Base-by-base conservation (phyloP, 2,113 vertebrate species). In the Synodontis membranacea region DNA sequence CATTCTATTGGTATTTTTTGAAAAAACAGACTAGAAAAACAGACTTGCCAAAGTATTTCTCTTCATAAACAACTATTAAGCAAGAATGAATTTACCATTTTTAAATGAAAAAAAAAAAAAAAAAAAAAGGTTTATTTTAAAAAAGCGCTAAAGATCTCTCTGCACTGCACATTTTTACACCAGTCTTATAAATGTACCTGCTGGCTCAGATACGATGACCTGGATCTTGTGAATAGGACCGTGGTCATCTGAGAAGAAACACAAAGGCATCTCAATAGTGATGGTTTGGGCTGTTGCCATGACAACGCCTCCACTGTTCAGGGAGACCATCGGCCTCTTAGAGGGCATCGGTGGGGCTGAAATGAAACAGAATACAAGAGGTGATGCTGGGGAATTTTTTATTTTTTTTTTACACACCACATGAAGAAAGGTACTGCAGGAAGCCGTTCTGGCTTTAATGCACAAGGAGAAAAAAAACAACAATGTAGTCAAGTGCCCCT, bases 221-320 rank as follows among this genome's bases (percentile, higher is more conserved):
- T 99, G 98, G 56, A 99, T 95, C 92, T 94, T 97, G 92, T 93
- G 93, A 84, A 99, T 98, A 86, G 97, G 97, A 39, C 98, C 98
- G 31, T 99, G 96, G 89, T 97, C 94, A 79, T 99, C 97, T 91
- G 91, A 97, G 91, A 97, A 99, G 92, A 97, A 99, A 93, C 98
- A 99, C 90, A 96, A 84, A 14, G 98, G 98, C 97, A 97, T 97
- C 92, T 90, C 94, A 92, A 99, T 96, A 3, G 95, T 96, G 92
- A 99, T 97, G 87, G 96, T 99, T 88, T 96, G 97, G 82, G 94
- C 93, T 82, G 97, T 98, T 90, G 96, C 95, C 0, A 97, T 95
- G 80, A 96, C 84, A 42, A 94, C 96, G 88, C 96, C 97, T 80
- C 91, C 95, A 76, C 93, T 91, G 93, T 95, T 96, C 90, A 96